Evolutionary conservation across 2,797 vertebrate genomes (phyloP).

Genomic region (Diplodus sargus): DNA sequence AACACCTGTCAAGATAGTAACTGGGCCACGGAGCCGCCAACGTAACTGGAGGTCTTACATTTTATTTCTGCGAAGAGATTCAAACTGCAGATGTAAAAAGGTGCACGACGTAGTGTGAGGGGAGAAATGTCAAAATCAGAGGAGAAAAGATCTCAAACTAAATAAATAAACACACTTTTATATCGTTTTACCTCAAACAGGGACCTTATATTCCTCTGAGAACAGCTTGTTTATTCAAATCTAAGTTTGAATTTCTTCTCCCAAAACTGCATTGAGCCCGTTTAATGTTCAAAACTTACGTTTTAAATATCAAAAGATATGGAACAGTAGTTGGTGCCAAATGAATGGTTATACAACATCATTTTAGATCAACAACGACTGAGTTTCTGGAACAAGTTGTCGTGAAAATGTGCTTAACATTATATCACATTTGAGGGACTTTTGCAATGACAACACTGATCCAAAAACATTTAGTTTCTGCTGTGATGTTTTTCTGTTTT

Average conservation of each 20-base stretch:
- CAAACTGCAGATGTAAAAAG: constrained; percentile 1
- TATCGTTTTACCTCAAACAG: too few species aligned
- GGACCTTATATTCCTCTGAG: too few species aligned
- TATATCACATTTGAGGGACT: neutral
- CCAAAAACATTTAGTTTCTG: neutral
- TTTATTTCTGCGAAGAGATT: constrained; percentile 11
- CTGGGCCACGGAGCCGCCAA: constrained; percentile 19
- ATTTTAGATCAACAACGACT: neutral
- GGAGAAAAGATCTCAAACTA: too few species aligned
- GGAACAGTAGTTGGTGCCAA: neutral
- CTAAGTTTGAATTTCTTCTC: too few species aligned
- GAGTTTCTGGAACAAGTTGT: neutral
- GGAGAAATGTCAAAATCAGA: too few species aligned
- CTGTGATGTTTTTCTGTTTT: neutral
- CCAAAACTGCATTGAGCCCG: too few species aligned
- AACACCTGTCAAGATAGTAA: constrained; percentile 55
- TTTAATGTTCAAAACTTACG: neutral
- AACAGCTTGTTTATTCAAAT: too few species aligned
- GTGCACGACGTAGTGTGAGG: too few species aligned
- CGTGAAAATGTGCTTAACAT: neutral
- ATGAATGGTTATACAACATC: neutral
- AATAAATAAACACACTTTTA: too few species aligned
- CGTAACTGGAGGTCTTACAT: constrained; percentile 14
- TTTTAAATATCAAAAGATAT: neutral
- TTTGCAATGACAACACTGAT: neutral